Conservation (phyloP, 2,888 invertebrate genomes). For the Pyrgus malvae region DNA sequence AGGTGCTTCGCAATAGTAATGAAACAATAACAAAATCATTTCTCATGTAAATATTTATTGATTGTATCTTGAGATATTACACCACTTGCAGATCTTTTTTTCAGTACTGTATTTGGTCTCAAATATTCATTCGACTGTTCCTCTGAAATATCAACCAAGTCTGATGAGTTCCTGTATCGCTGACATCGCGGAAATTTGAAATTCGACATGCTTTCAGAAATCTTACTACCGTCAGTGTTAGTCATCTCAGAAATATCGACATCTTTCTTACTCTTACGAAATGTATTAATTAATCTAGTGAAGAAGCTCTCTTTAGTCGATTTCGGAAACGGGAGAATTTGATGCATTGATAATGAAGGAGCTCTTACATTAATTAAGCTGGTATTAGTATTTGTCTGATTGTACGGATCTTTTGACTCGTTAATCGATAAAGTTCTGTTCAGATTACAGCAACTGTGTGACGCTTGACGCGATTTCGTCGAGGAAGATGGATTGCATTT, state of each 20-base stretch:
- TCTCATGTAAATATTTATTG: conserved; percentile 13
- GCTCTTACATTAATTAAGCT: conserved; percentile 25
- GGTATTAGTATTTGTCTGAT: not conserved
- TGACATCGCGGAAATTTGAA: conserved; percentile 60
- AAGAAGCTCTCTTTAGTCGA: conserved; percentile 53
- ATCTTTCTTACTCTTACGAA: conserved; percentile 48
- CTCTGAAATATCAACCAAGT: conserved; percentile 53
- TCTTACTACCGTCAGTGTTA: conserved; percentile 36
- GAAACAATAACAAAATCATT: conserved; percentile 5
- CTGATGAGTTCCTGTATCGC: conserved; percentile 43
- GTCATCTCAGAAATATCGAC: conserved; percentile 38
- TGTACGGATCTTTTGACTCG: not conserved
- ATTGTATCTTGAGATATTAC: not conserved
- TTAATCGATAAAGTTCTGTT: not conserved
- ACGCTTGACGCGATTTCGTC: conserved; percentile 35
- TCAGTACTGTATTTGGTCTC: conserved; percentile 30
- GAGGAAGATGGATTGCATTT: conserved; percentile 29
- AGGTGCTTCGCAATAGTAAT: no score
- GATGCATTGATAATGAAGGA: conserved; percentile 56
- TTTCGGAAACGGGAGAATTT: conserved; percentile 69
- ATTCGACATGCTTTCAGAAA: conserved; percentile 49
- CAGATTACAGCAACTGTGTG: conserved; percentile 53
- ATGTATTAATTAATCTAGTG: conserved; percentile 50
- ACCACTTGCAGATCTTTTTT: conserved; percentile 30
- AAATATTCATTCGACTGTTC: conserved; percentile 37